Conservation (phyloP, 1,140 invertebrate genomes). For the Mamestra configurata region DNA sequence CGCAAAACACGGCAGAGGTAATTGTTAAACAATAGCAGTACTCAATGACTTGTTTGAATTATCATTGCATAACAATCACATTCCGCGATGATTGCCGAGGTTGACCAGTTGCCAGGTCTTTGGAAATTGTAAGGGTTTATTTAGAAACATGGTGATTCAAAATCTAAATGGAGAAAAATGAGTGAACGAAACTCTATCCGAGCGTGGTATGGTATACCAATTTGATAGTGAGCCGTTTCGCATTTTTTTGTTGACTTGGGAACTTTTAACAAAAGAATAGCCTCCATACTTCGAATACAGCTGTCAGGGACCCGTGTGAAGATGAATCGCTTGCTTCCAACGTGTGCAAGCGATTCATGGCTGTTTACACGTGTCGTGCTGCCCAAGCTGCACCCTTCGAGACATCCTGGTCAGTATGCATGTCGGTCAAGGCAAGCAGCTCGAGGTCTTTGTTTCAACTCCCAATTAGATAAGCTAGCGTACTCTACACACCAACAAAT, state of each 20-base stretch:
- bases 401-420: slow-evolving; percentile 9
- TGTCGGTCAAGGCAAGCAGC: slow-evolving; percentile 26
- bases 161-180: neutral
- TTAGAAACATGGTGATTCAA: neutral
- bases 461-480: slow-evolving; percentile 21
- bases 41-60: slow-evolving; percentile 23
- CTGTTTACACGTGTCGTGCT: neutral
- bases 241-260: neutral
- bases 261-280: neutral
- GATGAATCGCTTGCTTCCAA: too few species aligned
- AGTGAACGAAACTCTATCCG: neutral
- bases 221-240: neutral
- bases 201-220: too few species aligned
- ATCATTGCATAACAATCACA: slow-evolving; percentile 11
- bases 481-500: slow-evolving; percentile 2
- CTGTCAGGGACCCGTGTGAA: too few species aligned
- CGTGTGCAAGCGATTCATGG: too few species aligned
- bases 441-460: slow-evolving; percentile 1
- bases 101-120: neutral
- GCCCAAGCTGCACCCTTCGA: too few species aligned
- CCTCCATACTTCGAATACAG: neutral
- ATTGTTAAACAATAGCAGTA: slow-evolving; percentile 16
- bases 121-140: neutral
- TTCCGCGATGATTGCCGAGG: neutral
- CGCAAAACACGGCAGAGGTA: neutral